Conservation (phyloP, 2,888 invertebrate species). For the Pterobdella sp. region DNA sequence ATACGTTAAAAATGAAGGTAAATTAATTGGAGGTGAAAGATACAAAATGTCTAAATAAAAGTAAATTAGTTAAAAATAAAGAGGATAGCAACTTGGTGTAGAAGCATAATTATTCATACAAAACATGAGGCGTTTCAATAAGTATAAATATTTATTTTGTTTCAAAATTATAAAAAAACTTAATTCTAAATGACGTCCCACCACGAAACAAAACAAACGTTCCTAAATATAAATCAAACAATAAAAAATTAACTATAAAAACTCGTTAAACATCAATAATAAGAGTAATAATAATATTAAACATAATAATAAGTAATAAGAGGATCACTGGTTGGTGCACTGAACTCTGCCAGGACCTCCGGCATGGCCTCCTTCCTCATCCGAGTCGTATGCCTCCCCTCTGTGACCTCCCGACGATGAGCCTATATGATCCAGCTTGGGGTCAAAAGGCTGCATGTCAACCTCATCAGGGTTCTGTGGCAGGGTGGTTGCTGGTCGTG, state of each 20-base stretch:
- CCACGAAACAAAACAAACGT: too few species aligned
- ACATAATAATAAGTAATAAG: neutral
- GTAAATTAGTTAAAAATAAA: too few species aligned
- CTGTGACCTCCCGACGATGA: conserved; percentile 27
- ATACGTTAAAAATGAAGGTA: too few species aligned
- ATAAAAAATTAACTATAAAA: neutral
- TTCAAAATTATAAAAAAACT: too few species aligned
- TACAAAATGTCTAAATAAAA: too few species aligned
- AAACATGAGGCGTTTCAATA: too few species aligned
- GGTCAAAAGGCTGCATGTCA: conserved; percentile 66
- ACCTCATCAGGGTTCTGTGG: conserved; percentile 70
- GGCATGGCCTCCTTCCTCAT: conserved; percentile 42
- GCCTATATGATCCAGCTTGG: conserved; percentile 55
- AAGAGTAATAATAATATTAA: neutral
- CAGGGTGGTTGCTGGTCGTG: conserved; percentile 58
- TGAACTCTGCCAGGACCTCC: conserved; percentile 33
- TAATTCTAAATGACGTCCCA: too few species aligned
- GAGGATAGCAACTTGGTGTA: too few species aligned
- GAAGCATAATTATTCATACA: too few species aligned
- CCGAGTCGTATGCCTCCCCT: conserved; percentile 39
- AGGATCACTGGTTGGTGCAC: conserved; percentile 30
- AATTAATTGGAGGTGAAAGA: too few species aligned
- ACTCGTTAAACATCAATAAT: neutral
- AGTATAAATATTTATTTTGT: too few species aligned
- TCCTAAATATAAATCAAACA: too few species aligned